A percentile compares a stretch with the other conserved stretches of the same genome.
phyloP scores from a whole-genome alignment of 1,140 invertebrate genomes.

The Ceratosolen fusciceps region DNA sequence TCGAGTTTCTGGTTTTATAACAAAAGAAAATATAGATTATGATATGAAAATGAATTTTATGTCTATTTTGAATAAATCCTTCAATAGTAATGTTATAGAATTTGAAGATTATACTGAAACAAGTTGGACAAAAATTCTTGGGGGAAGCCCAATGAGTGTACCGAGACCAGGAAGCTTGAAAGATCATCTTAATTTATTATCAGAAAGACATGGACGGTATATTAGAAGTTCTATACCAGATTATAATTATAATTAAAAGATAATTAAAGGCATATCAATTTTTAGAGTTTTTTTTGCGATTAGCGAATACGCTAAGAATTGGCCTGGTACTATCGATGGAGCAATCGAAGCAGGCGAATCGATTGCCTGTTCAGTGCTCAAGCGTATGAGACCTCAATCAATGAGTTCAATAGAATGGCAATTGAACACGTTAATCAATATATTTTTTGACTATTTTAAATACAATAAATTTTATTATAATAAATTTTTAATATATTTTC shows the following conservation, averaged over 20 bases:
- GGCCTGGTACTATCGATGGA: constrained; percentile 55
- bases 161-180: constrained; percentile 51
- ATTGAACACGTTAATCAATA: constrained; percentile 9
- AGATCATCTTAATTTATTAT: constrained; percentile 49
- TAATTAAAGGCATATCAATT: constrained; percentile 3
- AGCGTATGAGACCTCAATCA: constrained; percentile 37
- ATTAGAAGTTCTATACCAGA: not conserved
- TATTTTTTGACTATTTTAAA: not conserved
- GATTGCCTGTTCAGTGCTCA: constrained; percentile 14
- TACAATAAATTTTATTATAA: too few relatives aligned
- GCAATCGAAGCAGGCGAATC: constrained; percentile 39
- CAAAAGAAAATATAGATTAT: not conserved
- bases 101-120: constrained; percentile 14
- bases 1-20: constrained; percentile 54
- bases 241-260: not conserved
- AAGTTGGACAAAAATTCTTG: not conserved
- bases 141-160: constrained; percentile 51
- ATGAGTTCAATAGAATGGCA: constrained; percentile 32
- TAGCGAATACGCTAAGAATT: constrained; percentile 57
- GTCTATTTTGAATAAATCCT: constrained; percentile 43
- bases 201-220: constrained; percentile 48
- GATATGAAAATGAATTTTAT: constrained; percentile 31
- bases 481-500: too few relatives aligned
- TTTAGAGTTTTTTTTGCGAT: constrained; percentile 58
- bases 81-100: constrained; percentile 1